Evolutionary conservation across 2,797 vertebrate genomes (phyloP).

Genomic region (Poeciliopsis presidionis): DNA sequence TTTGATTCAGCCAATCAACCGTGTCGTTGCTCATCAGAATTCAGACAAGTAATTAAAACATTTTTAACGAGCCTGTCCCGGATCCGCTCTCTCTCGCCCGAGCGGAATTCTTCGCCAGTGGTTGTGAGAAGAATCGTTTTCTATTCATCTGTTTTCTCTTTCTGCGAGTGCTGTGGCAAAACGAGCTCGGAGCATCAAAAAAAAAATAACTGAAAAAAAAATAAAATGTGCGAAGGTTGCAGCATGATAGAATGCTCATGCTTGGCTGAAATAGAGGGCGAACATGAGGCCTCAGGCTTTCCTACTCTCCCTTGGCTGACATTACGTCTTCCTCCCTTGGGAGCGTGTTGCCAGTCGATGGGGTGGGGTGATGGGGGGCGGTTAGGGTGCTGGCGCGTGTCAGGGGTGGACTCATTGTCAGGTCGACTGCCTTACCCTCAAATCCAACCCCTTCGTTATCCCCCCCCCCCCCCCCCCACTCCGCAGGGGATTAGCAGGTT

Average conservation of each 20-base stretch:
- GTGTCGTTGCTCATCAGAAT: slow-evolving; percentile 78
- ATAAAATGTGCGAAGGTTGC: slow-evolving; percentile 10
- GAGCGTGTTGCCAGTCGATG: slow-evolving; percentile 52
- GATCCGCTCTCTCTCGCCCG: slow-evolving; percentile 20
- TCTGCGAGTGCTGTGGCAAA: slow-evolving; percentile 6
- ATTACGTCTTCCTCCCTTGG: slow-evolving; percentile 33
- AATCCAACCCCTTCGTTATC: slow-evolving; percentile 29
- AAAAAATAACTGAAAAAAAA: neutral
- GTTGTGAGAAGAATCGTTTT: slow-evolving; percentile 20
- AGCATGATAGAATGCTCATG: slow-evolving; percentile 39
- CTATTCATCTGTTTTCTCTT: neutral
- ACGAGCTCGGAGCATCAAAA: slow-evolving; percentile 1
- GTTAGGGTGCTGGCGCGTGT: slow-evolving; percentile 70
- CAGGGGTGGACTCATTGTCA: slow-evolving; percentile 65
- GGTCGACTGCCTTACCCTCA: slow-evolving; percentile 51
- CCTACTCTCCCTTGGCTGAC: slow-evolving; percentile 46
- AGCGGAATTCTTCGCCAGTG: slow-evolving; percentile 30
- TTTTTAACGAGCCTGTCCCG: slow-evolving; percentile 62
- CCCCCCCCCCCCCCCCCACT: slow-evolving; percentile 7
- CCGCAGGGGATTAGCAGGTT: slow-evolving; percentile 82
- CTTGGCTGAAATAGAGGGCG: slow-evolving; percentile 16
- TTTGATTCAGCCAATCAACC: slow-evolving; percentile 75
- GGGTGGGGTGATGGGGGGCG: slow-evolving; percentile 20
- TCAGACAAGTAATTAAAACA: slow-evolving; percentile 65
- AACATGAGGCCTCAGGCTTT: slow-evolving; percentile 37